Evolutionary conservation across 2,113 vertebrate species (phyloP), one percentile per base, ranked within the genome.

Genomic region (Ploceus nigricollis): DNA sequence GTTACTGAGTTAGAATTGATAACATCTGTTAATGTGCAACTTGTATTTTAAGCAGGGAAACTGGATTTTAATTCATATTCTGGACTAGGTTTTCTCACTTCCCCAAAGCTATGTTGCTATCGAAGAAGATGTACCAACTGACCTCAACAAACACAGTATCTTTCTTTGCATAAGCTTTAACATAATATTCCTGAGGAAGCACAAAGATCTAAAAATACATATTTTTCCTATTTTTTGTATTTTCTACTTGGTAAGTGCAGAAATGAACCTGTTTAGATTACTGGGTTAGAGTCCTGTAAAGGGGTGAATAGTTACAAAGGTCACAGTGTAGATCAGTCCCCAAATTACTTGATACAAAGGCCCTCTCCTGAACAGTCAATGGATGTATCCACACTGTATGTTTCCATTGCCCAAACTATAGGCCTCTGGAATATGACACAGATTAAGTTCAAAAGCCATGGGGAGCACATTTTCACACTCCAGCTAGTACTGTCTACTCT

Each of bases 341-440:
- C 44, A 48, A 39, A 64, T 60, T 44, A 21, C 14, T 23, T 42
- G 15, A n/a, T 42, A 14, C 7, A 22, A 50, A 54, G 8, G 21
- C 17, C 37, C 9, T 45, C 44, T 57, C 23, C 31, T 78, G 68
- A 53, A 8, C 35, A 12, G 13, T 9, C 58, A 58, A 0, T 18
- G 21, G 21, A 9, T 39, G 13, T 51, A 65, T 56, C 44, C 31
- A 37, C 11, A 5, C 3, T 0, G 0, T 37, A 3, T 28, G 4
- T 15, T 66, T 24, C 21, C 1, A 0, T 54, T 90, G 14, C 44
- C 42, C 47, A 37, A 15, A 11, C 6, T 11, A 1, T 2, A 48
- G 35, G 4, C 7, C 37, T 57, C 28, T 33, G 58, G n/a, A 81
- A 83, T 60, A 28, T 10, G 50, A 11, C 24, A 31, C 6, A 27